These are phyloP conservation scores for Drosophila pallidifrons DNA, from an alignment of 1,140 invertebrate species.

Conservation along the genomic window DNA sequence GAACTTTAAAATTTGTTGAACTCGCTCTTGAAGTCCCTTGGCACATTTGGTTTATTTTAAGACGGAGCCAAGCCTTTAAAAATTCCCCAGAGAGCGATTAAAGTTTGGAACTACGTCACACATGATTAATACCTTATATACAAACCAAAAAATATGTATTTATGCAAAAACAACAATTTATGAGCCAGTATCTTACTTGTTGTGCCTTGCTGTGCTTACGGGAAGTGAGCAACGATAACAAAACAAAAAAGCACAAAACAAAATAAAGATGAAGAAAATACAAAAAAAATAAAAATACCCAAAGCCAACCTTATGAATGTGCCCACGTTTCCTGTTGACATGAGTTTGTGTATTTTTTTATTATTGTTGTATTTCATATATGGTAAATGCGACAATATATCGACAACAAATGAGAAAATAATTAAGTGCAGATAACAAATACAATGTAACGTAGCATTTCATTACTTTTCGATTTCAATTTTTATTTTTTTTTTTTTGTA, in stretches of 20 bases:
- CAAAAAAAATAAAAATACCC: neutral
- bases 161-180: too few relatives aligned
- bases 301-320: constrained; percentile 64
- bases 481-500: neutral
- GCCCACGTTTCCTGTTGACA: constrained; percentile 75
- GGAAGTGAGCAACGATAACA: constrained; percentile 67
- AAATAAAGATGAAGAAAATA: neutral
- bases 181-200: neutral
- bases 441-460: constrained; percentile 2
- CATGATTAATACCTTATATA: too few relatives aligned
- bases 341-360: neutral
- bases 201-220: constrained; percentile 19
- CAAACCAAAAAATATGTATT: too few relatives aligned
- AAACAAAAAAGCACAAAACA: constrained; percentile 35
- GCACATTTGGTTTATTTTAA: neutral
- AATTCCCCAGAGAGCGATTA: too few relatives aligned
- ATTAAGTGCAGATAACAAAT: constrained; percentile 51
- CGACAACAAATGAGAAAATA: constrained; percentile 56
- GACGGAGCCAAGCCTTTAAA: neutral
- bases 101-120: too few relatives aligned
- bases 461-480: neutral
- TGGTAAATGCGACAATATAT: constrained; percentile 10
- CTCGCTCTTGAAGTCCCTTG: too few relatives aligned
- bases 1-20: neutral
- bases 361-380: constrained; percentile 16